Evolutionary conservation across 1,140 invertebrate species (phyloP).

Genomic region (Phymastichus coffea): DNA sequence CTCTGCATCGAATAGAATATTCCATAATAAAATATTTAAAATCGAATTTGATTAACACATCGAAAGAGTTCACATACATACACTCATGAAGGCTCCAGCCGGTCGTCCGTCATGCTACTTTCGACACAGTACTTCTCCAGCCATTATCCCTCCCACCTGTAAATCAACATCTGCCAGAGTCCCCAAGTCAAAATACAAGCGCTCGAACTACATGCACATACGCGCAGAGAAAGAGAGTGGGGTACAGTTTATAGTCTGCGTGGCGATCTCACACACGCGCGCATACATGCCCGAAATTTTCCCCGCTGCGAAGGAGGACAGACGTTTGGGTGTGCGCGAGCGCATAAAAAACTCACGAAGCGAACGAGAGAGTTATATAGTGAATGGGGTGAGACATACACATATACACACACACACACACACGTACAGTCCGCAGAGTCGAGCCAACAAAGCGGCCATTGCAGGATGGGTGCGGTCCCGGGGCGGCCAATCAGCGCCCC

Average conservation of each 20-base stretch:
- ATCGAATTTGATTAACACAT: no score
- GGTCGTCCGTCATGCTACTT: background rate
- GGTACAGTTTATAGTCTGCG: no score
- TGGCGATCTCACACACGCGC: no score
- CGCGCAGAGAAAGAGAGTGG: background rate
- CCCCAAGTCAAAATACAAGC: no score
- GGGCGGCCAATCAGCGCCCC: slow-evolving; percentile 52
- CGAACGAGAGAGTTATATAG: no score
- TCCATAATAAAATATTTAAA: no score
- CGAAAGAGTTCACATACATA: no score
- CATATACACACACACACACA: background rate
- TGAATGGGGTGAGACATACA: no score
- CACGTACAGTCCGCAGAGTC: slow-evolving; percentile 33
- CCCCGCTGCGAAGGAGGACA: no score
- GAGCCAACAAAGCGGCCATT: slow-evolving; percentile 56
- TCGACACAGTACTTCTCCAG: background rate
- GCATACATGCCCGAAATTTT: no score
- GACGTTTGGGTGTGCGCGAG: slow-evolving; percentile 18
- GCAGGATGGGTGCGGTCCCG: slow-evolving; percentile 57
- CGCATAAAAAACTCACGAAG: slow-evolving; percentile 2
- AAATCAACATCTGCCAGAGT: slow-evolving; percentile 10
- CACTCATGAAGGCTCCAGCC: no score
- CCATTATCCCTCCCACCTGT: slow-evolving; percentile 2
- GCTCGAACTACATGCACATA: background rate
- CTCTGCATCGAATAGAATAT: no score